Evolutionary conservation across 1,140 invertebrate genomes (phyloP).

Genomic region (Ylistrum balloti): DNA sequence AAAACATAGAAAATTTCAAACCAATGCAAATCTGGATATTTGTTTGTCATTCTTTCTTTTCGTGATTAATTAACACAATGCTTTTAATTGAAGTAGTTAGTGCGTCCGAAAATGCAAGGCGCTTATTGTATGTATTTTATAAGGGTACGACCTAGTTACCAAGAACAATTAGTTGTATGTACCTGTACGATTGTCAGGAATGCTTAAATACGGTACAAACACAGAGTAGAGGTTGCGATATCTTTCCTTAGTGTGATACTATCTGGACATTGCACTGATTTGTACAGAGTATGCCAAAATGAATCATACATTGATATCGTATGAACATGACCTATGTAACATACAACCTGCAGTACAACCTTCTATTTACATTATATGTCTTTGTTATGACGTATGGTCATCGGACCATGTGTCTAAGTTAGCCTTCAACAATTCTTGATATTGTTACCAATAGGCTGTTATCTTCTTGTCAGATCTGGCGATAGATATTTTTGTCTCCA

Average conservation of each 20-base stretch:
- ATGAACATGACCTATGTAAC: conserved; percentile 6
- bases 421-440: conserved; percentile 16
- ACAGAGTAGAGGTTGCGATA: neutral
- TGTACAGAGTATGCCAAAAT: neutral
- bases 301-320: neutral
- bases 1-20: no score
- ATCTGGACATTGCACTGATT: neutral
- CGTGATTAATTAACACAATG: no score
- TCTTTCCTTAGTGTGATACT: neutral
- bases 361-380: neutral
- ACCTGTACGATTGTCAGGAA: neutral
- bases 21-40: no score
- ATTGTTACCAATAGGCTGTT: neutral
- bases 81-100: no score
- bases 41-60: no score
- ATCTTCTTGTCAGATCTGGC: neutral
- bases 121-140: no score
- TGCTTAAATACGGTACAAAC: neutral
- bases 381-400: conserved; percentile 27
- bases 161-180: neutral
- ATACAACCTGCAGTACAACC: neutral
- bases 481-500: conserved; percentile 34
- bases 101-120: no score
- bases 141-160: neutral
- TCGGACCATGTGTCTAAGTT: neutral